These are phyloP conservation scores for Prionailurus viverrinus DNA, from an alignment of 2,113 vertebrate species.

Conservation along the genomic window DNA sequence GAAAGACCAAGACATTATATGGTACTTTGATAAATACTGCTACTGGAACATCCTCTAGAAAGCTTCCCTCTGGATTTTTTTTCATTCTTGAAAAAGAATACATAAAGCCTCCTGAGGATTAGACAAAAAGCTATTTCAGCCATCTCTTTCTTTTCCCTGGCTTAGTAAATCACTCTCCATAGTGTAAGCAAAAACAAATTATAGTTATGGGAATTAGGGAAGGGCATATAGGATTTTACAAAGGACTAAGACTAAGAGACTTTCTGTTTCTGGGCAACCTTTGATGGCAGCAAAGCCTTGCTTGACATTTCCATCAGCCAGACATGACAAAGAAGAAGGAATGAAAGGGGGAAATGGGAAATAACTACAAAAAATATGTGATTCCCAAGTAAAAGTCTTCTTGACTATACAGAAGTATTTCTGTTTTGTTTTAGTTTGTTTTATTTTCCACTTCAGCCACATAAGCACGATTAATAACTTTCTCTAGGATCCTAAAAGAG, in stretches of 20 bases:
- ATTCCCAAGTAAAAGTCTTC: background rate
- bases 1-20: background rate
- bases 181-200: slow-evolving; percentile 57
- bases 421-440: background rate
- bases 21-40: background rate
- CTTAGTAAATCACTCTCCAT: slow-evolving; percentile 23
- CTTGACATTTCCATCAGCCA: background rate
- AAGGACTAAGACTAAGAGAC: background rate
- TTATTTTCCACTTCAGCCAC: background rate
- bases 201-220: slow-evolving; percentile 49
- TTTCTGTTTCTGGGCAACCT: background rate
- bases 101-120: slow-evolving; percentile 31
- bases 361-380: background rate
- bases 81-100: slow-evolving; percentile 15
- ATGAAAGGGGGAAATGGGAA: background rate
- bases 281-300: background rate
- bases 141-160: slow-evolving; percentile 10
- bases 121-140: slow-evolving; percentile 30
- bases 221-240: background rate
- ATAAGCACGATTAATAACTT: background rate
- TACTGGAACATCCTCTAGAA: slow-evolving; percentile 26
- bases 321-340: background rate
- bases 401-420: background rate
- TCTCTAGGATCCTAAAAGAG: background rate
- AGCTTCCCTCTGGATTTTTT: slow-evolving; percentile 20